Conservation (phyloP, 2,888 invertebrate genomes). For the Acanthoscelides obtectus region DNA sequence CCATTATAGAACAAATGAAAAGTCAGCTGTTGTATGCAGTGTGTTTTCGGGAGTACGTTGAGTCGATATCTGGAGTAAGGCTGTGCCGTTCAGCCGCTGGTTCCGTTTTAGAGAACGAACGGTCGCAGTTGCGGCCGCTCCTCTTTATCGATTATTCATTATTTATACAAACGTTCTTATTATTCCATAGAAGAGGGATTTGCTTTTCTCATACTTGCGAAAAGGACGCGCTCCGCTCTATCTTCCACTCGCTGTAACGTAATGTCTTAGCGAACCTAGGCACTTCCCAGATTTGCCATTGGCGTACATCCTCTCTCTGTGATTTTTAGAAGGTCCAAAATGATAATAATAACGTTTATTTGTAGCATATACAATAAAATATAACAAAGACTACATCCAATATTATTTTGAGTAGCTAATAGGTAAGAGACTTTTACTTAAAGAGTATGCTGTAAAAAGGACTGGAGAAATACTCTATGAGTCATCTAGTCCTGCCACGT, state of each 20-base stretch:
- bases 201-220: constrained; percentile 40
- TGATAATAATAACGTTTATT: too few species aligned
- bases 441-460: too few species aligned
- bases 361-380: too few species aligned
- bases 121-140: constrained; percentile 19
- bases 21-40: not conserved
- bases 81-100: too few species aligned
- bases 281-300: not conserved
- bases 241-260: not conserved
- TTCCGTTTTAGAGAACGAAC: constrained; percentile 39
- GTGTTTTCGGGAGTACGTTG: not conserved
- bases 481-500: too few species aligned
- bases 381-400: too few species aligned
- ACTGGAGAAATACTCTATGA: too few species aligned
- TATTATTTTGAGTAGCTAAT: too few species aligned
- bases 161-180: constrained; percentile 49
- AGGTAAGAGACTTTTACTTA: too few species aligned
- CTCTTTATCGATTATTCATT: constrained; percentile 47
- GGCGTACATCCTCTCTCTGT: too few species aligned
- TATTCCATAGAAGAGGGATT: constrained; percentile 42
- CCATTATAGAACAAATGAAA: not conserved
- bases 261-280: not conserved
- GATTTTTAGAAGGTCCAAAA: too few species aligned
- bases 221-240: constrained; percentile 12
- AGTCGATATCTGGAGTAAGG: constrained; percentile 47